A percentile compares a stretch with the other conserved stretches of the same genome.
These are phyloP conservation scores for Ptilodon capucinus DNA, from an alignment of 2,888 invertebrate genomes.

Conservation along the genomic window DNA sequence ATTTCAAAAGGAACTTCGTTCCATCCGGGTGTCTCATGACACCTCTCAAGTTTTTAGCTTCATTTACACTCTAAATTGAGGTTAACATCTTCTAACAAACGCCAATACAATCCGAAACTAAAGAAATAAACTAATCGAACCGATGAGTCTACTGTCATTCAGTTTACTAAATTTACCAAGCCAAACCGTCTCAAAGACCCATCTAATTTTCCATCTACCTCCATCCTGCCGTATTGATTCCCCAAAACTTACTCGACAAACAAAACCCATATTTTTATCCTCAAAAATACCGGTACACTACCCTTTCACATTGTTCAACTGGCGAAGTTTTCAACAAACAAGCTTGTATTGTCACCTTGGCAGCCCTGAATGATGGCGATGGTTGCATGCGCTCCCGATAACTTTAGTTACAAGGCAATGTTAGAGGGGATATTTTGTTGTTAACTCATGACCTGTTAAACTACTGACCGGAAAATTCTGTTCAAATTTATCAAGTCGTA, in stretches of 20 bases:
- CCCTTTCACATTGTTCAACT: neutral
- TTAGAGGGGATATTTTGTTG: neutral
- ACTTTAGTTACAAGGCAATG: neutral
- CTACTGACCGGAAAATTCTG: neutral
- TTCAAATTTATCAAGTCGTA: neutral
- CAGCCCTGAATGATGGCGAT: neutral
- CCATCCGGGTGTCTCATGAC: too few species aligned
- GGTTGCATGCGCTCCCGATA: neutral
- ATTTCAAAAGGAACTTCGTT: too few species aligned
- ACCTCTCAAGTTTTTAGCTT: too few species aligned
- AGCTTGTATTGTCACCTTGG: neutral
- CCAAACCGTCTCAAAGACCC: too few species aligned
- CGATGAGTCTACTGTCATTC: too few species aligned
- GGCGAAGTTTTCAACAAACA: neutral
- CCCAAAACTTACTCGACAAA: neutral
- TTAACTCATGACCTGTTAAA: neutral
- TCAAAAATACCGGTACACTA: neutral
- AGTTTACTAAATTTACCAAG: too few species aligned
- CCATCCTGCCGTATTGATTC: neutral
- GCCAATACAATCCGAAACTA: too few species aligned
- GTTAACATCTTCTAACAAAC: too few species aligned
- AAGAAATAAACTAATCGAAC: too few species aligned
- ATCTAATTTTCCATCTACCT: too few species aligned
- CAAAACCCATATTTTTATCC: too few species aligned
- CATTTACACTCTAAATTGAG: too few species aligned